A percentile compares a stretch with the other conserved stretches of the same genome.
Evolutionary conservation across 2,113 vertebrate species (phyloP).

Genomic region (Montifringilla adamsi): DNA sequence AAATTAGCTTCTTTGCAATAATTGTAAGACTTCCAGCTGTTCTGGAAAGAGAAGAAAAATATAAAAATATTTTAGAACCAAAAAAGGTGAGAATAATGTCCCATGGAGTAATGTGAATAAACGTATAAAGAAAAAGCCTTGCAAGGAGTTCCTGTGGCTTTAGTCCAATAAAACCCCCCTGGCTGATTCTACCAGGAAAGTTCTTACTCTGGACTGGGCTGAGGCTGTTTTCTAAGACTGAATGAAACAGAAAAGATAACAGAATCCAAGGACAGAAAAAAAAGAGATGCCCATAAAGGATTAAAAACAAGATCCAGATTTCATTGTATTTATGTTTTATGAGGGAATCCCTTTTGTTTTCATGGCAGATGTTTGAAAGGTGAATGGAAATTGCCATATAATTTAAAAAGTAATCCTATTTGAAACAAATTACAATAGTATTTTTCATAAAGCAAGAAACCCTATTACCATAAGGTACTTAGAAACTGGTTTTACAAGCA

Average conservation of each 20-base stretch:
- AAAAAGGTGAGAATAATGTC: background rate
- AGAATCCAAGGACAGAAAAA: background rate
- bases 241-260: background rate
- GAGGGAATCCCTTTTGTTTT: constrained; percentile 12
- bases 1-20: background rate
- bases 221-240: background rate
- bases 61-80: background rate
- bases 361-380: background rate
- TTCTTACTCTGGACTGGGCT: background rate
- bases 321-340: background rate
- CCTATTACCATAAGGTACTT: background rate
- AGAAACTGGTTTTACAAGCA: background rate
- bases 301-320: background rate
- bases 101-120: background rate
- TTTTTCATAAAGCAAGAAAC: constrained; percentile 10
- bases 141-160: background rate
- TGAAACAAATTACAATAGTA: background rate
- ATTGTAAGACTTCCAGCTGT: background rate
- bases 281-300: background rate
- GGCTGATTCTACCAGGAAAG: background rate
- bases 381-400: background rate
- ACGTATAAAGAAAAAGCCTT: background rate
- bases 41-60: background rate
- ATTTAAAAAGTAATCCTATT: background rate
- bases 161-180: background rate